phyloP scores from a whole-genome alignment of 2,888 invertebrate genomes.

The Erebia epiphron region DNA sequence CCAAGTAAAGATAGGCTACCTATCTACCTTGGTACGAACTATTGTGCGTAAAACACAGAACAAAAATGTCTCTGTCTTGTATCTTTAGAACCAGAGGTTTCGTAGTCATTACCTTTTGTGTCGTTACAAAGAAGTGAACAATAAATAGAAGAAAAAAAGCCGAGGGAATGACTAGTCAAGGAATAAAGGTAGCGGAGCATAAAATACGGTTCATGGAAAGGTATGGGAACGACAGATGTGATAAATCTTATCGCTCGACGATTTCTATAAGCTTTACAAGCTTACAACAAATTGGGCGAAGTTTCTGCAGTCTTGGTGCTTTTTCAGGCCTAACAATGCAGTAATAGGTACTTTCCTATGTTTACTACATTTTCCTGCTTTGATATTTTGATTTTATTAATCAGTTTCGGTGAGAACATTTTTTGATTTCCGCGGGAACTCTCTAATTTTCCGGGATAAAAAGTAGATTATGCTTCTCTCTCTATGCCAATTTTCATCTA shows the following conservation, averaged over 20 bases:
- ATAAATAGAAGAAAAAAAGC: slow-evolving; percentile 27
- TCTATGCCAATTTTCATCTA: no score
- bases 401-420: no score
- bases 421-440: no score
- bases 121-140: slow-evolving; percentile 31
- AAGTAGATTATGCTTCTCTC: no score
- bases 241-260: slow-evolving; percentile 21
- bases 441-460: no score
- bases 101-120: slow-evolving; percentile 33
- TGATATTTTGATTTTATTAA: no score
- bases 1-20: no score
- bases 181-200: slow-evolving; percentile 35
- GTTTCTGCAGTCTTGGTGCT: no score
- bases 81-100: slow-evolving; percentile 19
- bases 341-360: no score
- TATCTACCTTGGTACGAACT: background rate
- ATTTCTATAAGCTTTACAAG: slow-evolving; percentile 13
- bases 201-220: slow-evolving; percentile 33
- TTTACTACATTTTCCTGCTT: no score
- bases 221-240: slow-evolving; percentile 28
- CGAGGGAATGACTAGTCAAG: slow-evolving; percentile 33
- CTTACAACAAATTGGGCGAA: background rate
- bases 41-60: slow-evolving; percentile 5
- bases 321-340: no score
- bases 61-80: slow-evolving; percentile 9